These are phyloP conservation scores for Anguilla japonica DNA, from an alignment of 2,113 vertebrate species.

Conservation along the genomic window DNA sequence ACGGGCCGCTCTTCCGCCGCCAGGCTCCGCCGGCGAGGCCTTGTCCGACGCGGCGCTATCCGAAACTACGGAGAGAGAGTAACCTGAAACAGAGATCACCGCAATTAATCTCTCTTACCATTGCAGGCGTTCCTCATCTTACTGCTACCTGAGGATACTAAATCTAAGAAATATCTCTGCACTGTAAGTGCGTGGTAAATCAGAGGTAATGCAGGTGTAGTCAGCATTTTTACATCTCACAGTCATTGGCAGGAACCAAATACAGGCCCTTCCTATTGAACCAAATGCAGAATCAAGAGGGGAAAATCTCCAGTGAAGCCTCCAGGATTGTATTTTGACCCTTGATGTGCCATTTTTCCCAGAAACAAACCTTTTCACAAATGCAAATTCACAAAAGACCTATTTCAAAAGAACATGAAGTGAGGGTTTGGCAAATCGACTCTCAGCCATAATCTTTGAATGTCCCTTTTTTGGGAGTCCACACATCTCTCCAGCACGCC, in stretches of 20 bases:
- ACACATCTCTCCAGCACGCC: too few relatives aligned
- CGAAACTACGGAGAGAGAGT: slow-evolving; percentile 30
- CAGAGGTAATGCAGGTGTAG: neutral
- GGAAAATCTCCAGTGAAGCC: neutral
- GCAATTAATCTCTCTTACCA: neutral
- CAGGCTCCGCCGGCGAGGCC: slow-evolving; percentile 37
- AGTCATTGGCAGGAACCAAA: neutral
- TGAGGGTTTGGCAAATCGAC: too few relatives aligned
- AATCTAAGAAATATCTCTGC: neutral
- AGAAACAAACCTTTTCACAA: too few relatives aligned
- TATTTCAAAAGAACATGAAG: too few relatives aligned
- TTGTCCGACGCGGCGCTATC: neutral
- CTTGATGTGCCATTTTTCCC: too few relatives aligned
- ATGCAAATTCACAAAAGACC: too few relatives aligned
- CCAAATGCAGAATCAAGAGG: too few relatives aligned
- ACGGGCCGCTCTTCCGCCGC: slow-evolving; percentile 33
- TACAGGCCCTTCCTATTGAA: neutral
- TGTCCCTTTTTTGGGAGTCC: too few relatives aligned
- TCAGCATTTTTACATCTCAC: neutral
- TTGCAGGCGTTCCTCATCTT: neutral
- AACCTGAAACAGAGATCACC: slow-evolving; percentile 32
- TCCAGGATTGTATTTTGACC: too few relatives aligned
- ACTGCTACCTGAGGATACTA: neutral
- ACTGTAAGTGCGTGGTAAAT: neutral
- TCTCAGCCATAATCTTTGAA: too few relatives aligned